phyloP scores from a whole-genome alignment of 2,113 vertebrate species.

The Sitta europaea region DNA sequence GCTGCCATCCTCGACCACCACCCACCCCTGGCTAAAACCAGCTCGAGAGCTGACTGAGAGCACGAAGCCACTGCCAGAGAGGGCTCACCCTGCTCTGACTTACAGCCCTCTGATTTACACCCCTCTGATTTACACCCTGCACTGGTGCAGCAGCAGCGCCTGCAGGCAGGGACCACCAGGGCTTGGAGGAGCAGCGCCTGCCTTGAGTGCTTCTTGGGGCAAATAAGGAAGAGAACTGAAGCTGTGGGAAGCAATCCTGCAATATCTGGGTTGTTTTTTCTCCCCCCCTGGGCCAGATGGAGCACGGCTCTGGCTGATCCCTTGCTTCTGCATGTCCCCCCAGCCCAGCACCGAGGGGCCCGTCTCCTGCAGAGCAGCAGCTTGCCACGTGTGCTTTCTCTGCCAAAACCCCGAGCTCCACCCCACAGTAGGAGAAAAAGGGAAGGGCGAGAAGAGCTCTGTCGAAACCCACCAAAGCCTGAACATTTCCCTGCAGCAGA shows the following conservation, averaged over 20 bases:
- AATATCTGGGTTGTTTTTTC: neutral
- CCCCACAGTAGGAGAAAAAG: neutral
- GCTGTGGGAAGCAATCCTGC: neutral
- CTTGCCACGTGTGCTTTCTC: neutral
- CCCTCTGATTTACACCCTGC: neutral
- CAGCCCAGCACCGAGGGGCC: neutral
- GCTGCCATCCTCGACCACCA: accelerated
- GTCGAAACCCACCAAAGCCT: neutral
- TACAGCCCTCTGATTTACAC: neutral
- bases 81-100: neutral
- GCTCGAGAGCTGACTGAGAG: accelerated
- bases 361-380: neutral
- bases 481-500: neutral
- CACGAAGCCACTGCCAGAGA: accelerated
- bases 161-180: neutral
- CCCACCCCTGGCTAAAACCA: accelerated
- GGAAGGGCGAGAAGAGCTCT: neutral
- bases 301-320: neutral
- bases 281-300: neutral
- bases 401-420: neutral
- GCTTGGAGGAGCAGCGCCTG: neutral
- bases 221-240: neutral
- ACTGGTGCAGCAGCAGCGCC: neutral
- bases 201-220: neutral
- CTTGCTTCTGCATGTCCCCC: neutral